Evolutionary conservation across 1,140 invertebrate species (phyloP).

Genomic region (Artemia franciscana): DNA sequence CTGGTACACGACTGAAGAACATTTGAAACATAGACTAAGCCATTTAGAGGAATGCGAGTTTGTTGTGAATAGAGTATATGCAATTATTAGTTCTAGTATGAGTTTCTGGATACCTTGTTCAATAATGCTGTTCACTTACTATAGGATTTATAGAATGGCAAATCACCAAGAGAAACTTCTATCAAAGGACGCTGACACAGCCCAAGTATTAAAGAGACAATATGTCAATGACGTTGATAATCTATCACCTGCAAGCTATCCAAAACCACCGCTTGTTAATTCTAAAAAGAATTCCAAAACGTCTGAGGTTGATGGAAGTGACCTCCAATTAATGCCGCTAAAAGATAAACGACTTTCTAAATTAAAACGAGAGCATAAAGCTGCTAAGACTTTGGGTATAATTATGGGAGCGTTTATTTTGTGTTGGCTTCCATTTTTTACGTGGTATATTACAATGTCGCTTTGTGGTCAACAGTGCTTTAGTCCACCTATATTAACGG

Average conservation of each 20-base stretch:
- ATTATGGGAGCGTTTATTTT: conserved; percentile 79
- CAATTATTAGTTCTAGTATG: conserved; percentile 70
- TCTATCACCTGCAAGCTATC: neutral
- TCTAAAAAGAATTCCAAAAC: neutral
- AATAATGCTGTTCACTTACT: conserved; percentile 81
- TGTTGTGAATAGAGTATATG: conserved; percentile 39
- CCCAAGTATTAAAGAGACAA: conserved; percentile 9
- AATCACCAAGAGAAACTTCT: conserved; percentile 72
- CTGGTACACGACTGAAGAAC: conserved; percentile 64
- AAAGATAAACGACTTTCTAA: conserved; percentile 32
- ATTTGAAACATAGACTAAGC: conserved; percentile 30
- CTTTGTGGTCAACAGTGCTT: conserved; percentile 47
- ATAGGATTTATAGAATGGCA: conserved; percentile 69
- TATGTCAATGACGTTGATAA: neutral
- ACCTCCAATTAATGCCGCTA: conserved; percentile 27
- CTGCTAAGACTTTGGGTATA: conserved; percentile 76
- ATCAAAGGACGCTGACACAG: conserved; percentile 25
- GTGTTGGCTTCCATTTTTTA: conserved; percentile 92
- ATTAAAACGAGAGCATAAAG: conserved; percentile 79
- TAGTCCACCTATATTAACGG: conserved; percentile 57
- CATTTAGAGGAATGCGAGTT: conserved; percentile 60
- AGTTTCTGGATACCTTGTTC: conserved; percentile 91
- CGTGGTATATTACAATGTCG: conserved; percentile 64
- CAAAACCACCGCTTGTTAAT: neutral
- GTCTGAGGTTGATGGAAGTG: neutral